Conservation (phyloP, 2,888 invertebrate genomes). For the Mactromeris polynyma region DNA sequence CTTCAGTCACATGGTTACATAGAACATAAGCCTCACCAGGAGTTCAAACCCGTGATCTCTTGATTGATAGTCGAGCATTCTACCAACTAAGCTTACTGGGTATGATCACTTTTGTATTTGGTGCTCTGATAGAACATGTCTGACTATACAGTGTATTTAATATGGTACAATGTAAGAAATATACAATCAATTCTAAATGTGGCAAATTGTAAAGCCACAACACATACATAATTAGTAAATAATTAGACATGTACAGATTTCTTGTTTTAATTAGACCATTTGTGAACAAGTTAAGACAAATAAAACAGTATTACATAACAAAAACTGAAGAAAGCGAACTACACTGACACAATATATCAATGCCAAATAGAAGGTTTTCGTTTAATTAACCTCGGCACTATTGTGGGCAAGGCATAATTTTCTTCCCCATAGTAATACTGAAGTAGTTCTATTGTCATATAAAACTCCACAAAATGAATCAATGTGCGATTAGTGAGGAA, state of each 20-base stretch:
- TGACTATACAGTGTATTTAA: too few species aligned
- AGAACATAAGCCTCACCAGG: too few species aligned
- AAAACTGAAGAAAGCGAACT: neutral
- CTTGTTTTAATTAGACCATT: neutral
- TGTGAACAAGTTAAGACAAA: neutral
- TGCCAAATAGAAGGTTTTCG: neutral
- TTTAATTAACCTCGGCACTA: constrained; percentile 7
- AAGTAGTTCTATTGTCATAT: constrained; percentile 25
- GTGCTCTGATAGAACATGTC: too few species aligned
- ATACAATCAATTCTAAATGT: neutral
- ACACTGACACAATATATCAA: constrained; percentile 14
- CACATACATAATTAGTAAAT: neutral
- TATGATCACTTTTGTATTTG: too few species aligned
- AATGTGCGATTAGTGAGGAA: constrained; percentile 29
- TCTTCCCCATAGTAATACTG: neutral
- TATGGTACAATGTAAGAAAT: neutral
- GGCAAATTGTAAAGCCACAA: neutral
- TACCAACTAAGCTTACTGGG: too few species aligned
- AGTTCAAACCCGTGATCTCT: too few species aligned
- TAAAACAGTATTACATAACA: neutral
- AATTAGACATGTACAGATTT: neutral
- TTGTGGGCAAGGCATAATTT: constrained; percentile 14
- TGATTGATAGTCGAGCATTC: too few species aligned
- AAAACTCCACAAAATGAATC: constrained; percentile 22
- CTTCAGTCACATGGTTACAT: too few species aligned